phyloP scores from a whole-genome alignment of 2,113 vertebrate species.

The Nerophis ophidion region DNA sequence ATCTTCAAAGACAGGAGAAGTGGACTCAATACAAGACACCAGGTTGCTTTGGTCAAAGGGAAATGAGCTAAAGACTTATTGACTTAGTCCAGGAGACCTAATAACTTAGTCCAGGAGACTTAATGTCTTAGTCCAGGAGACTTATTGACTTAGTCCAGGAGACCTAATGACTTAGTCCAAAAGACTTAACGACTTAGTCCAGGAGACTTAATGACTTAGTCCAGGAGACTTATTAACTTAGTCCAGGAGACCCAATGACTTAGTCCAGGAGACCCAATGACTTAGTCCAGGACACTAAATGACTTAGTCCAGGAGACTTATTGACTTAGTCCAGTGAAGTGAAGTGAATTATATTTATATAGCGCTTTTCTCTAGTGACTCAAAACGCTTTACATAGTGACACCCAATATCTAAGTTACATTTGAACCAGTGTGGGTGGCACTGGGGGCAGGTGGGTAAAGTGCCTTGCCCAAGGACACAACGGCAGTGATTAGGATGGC shows the following conservation, averaged over 20 bases:
- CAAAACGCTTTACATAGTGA: too few species aligned
- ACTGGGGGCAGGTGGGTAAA: too few species aligned
- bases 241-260: slow-evolving; percentile 16
- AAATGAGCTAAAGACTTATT: slow-evolving; percentile 30
- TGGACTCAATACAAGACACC: not conserved
- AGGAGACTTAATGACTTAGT: slow-evolving; percentile 13
- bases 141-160: slow-evolving; percentile 19
- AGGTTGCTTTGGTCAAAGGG: slow-evolving; percentile 13
- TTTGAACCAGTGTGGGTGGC: too few species aligned
- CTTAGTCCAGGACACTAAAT: slow-evolving; percentile 7
- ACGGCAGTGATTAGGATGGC: too few species aligned
- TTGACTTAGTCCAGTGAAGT: slow-evolving; percentile 24
- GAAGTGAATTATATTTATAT: too few species aligned
- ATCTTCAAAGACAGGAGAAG: not conserved
- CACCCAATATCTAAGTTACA: too few species aligned
- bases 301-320: slow-evolving; percentile 13
- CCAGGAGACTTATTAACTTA: slow-evolving; percentile 15
- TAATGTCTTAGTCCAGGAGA: too few species aligned
- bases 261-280: slow-evolving; percentile 17
- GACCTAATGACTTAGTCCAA: slow-evolving; percentile 17
- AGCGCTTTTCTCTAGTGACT: too few species aligned
- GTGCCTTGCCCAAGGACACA: too few species aligned
- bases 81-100: slow-evolving; percentile 10
- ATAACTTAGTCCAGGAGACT: slow-evolving; percentile 15
- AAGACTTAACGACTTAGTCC: slow-evolving; percentile 17